A percentile compares a stretch with the other conserved stretches of the same genome.
Evolutionary conservation across 2,888 invertebrate genomes (phyloP).

Genomic region (Agrochola litura): DNA sequence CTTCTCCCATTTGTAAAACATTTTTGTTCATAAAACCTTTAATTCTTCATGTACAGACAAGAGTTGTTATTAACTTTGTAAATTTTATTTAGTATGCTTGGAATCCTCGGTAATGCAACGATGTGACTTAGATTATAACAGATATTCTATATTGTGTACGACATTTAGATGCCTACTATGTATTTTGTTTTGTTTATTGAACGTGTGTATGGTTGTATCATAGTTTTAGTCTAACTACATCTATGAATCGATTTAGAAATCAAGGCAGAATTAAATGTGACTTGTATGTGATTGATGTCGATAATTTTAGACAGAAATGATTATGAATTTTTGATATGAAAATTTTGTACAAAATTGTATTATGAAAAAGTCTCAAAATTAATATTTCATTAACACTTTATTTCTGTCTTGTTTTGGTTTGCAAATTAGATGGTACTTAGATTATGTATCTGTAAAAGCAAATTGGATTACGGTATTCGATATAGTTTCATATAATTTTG

Average conservation of each 20-base stretch:
- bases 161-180: constrained; percentile 53
- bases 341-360: constrained; percentile 39
- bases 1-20: constrained; percentile 38
- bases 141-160: constrained; percentile 59
- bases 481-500: constrained; percentile 65
- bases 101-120: constrained; percentile 77
- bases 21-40: constrained; percentile 23
- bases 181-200: constrained; percentile 57
- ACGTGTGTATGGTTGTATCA: constrained; percentile 63
- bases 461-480: constrained; percentile 71
- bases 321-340: constrained; percentile 33
- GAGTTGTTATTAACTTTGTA: constrained; percentile 41
- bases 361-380: constrained; percentile 28
- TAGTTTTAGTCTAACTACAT: constrained; percentile 56
- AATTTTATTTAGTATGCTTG: constrained; percentile 63
- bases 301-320: constrained; percentile 22
- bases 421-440: constrained; percentile 17
- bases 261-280: constrained; percentile 58
- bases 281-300: constrained; percentile 20
- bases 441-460: constrained; percentile 44
- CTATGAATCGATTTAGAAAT: constrained; percentile 48
- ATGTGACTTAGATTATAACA: constrained; percentile 73
- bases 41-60: constrained; percentile 28
- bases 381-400: constrained; percentile 2
- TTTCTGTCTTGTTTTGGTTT: constrained; percentile 51